phyloP scores from a whole-genome alignment of 2,888 invertebrate genomes.

The Stenotaenia linearis region DNA sequence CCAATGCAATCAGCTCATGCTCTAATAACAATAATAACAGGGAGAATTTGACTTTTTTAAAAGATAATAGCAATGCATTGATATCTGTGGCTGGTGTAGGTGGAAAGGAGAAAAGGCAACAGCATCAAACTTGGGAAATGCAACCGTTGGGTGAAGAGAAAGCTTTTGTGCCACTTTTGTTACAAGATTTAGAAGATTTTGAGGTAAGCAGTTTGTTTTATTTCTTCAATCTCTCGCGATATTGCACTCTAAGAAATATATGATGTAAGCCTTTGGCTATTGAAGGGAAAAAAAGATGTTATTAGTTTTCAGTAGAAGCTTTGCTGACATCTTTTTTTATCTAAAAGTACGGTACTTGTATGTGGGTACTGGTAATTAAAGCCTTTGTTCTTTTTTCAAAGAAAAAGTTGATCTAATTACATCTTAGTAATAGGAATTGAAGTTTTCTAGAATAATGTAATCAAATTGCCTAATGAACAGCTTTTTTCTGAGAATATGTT shows the following conservation, averaged over 20 bases:
- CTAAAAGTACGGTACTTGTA: no score
- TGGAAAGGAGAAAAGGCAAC: background rate
- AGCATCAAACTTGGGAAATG: slow-evolving; percentile 14
- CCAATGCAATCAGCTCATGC: slow-evolving; percentile 6
- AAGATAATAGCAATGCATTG: background rate
- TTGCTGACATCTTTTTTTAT: no score
- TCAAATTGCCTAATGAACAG: no score
- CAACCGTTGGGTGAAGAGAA: background rate
- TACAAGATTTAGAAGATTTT: slow-evolving; percentile 20
- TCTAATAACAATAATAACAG: slow-evolving; percentile 5
- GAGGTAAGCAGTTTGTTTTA: background rate
- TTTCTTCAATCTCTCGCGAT: background rate
- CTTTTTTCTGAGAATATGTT: no score
- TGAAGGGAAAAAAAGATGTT: background rate
- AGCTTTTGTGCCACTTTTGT: slow-evolving; percentile 13
- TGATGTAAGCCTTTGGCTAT: background rate
- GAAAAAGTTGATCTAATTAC: no score
- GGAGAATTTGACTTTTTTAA: background rate
- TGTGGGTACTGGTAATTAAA: no score
- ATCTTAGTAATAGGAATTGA: no score
- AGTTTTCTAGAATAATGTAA: no score
- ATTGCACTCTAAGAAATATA: no score
- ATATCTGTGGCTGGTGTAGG: background rate
- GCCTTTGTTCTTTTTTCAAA: no score
- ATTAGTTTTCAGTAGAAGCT: no score